These are phyloP conservation scores for Scolanthus callimorphus DNA, from an alignment of 92 coral and sea anemone genomes.

Conservation along the genomic window DNA sequence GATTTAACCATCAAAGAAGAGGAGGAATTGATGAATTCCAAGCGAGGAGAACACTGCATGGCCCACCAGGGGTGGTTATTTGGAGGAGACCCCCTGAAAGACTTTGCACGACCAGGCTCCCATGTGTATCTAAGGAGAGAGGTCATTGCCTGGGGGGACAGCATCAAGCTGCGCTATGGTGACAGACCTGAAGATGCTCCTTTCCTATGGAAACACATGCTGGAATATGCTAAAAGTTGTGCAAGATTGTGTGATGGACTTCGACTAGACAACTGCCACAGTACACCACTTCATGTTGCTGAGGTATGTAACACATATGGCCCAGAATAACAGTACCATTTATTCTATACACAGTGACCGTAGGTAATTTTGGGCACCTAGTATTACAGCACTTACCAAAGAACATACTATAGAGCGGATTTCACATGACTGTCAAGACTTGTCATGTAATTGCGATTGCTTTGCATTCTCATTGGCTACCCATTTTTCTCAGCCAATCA, in stretches of 20 bases:
- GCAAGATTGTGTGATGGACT: conserved; percentile 97
- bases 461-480: too few species aligned
- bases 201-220: conserved; percentile 92
- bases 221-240: conserved; percentile 71
- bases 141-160: conserved; percentile 96
- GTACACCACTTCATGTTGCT: conserved; percentile 98
- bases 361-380: too few species aligned
- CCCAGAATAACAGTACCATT: too few species aligned
- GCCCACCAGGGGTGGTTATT: conserved; percentile 94
- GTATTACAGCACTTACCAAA: too few species aligned
- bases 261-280: conserved; percentile 96
- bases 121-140: conserved; percentile 87
- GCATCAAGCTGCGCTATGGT: conserved; percentile 88
- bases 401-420: too few species aligned
- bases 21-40: conserved; percentile 75
- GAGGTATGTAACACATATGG: too few species aligned
- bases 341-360: too few species aligned
- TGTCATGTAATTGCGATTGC: too few species aligned
- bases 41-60: conserved; percentile 62
- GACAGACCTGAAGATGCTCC: conserved; percentile 88
- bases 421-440: too few species aligned
- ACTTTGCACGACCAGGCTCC: conserved; percentile 92
- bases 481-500: too few species aligned
- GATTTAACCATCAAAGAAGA: conserved; percentile 60
- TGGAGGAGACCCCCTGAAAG: conserved; percentile 90